Percentiles rank a stretch among this genome's conserved stretches.
These are phyloP conservation scores for Eurosta solidaginis DNA, from an alignment of 1,140 invertebrate genomes.

Conservation along the genomic window DNA sequence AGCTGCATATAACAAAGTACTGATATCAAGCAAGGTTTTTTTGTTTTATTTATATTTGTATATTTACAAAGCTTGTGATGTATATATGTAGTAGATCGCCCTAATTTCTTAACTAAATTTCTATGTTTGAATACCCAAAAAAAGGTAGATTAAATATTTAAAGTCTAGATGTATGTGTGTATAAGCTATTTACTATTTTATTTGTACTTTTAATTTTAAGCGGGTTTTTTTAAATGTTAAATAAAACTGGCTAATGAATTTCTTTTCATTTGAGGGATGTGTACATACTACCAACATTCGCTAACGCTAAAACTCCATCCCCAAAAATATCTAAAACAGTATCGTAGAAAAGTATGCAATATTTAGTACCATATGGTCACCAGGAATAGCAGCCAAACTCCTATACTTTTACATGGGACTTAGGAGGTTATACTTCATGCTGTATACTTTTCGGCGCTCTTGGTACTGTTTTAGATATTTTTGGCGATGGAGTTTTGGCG, in stretches of 20 bases:
- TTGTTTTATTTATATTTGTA: background rate
- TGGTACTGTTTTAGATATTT: too few species aligned
- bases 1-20: background rate
- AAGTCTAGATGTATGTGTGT: background rate
- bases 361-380: too few species aligned
- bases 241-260: too few species aligned
- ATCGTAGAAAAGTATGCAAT: too few species aligned
- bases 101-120: conserved; percentile 14
- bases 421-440: too few species aligned
- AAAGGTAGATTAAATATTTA: background rate
- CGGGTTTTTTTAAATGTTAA: background rate
- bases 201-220: background rate
- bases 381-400: too few species aligned
- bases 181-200: background rate
- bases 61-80: background rate
- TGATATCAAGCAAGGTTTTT: background rate
- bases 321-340: too few species aligned
- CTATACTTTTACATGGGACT: too few species aligned
- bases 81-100: conserved; percentile 6
- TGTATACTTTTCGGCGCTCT: too few species aligned
- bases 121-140: background rate
- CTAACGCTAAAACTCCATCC: too few species aligned
- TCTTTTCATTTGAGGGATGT: background rate
- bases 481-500: too few species aligned
- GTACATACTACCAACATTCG: background rate